A percentile compares a stretch with the other conserved stretches of the same genome.
Conservation (phyloP, 2,113 vertebrate genomes). For the Epinephelus lanceolatus region DNA sequence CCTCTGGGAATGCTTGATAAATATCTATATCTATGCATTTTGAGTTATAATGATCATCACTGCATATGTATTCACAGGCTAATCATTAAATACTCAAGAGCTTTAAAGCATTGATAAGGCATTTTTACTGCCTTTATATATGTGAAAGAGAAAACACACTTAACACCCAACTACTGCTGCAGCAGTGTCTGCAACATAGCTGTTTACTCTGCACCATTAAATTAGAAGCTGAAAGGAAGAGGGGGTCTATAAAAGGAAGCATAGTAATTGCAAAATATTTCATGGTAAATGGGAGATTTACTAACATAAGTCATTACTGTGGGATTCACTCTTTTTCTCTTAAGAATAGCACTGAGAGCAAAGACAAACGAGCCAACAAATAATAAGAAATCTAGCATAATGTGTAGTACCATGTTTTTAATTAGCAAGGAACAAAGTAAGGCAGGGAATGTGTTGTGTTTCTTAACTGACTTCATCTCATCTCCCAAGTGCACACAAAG, state of each 20-base stretch:
- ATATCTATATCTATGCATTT: background rate
- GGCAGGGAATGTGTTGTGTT: background rate
- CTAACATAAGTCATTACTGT: background rate
- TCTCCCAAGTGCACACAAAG: background rate
- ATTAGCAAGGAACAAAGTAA: background rate
- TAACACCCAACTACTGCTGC: background rate
- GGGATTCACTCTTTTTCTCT: background rate
- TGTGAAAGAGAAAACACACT: background rate
- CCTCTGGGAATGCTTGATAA: background rate
- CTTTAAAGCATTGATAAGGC: background rate
- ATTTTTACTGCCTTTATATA: background rate
- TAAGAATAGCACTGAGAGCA: background rate
- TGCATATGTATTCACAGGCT: background rate
- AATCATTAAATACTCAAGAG: slow-evolving; percentile 1
- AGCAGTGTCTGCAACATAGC: background rate
- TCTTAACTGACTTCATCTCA: background rate
- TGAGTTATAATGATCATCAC: background rate
- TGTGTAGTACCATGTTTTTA: background rate
- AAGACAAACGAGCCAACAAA: background rate
- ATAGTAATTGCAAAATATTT: slow-evolving; percentile 1
- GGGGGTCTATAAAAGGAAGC: background rate
- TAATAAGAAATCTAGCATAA: background rate
- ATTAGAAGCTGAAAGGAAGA: background rate
- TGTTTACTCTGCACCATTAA: background rate
- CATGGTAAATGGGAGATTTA: slow-evolving; percentile 5